These are phyloP conservation scores for Origma solitaria DNA, from an alignment of 2,113 vertebrate genomes.

Conservation along the genomic window DNA sequence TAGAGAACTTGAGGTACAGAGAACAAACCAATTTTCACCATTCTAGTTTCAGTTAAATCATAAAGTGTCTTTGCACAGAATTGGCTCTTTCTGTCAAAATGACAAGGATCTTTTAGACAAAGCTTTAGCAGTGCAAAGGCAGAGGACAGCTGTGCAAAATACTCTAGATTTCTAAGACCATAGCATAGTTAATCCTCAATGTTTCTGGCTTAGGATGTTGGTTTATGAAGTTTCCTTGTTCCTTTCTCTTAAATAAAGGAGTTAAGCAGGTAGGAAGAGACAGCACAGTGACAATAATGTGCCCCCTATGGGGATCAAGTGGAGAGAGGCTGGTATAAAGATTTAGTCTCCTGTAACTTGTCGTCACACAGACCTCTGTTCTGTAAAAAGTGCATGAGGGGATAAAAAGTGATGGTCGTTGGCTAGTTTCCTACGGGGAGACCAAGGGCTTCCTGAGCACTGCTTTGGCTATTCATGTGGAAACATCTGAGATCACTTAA, in stretches of 20 bases:
- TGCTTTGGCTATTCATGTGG: neutral
- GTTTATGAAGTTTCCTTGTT: neutral
- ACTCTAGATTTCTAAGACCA: neutral
- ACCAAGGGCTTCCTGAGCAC: neutral
- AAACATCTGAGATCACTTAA: neutral
- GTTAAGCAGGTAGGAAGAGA: neutral
- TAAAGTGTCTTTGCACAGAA: slow-evolving; percentile 24
- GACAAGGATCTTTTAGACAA: slow-evolving; percentile 8
- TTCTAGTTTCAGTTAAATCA: slow-evolving; percentile 10
- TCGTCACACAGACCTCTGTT: neutral
- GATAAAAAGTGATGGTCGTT: neutral
- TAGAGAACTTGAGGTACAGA: slow-evolving; percentile 14
- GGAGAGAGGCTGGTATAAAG: neutral
- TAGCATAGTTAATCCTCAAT: neutral
- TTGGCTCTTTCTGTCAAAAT: slow-evolving; percentile 31
- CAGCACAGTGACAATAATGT: neutral
- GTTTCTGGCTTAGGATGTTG: neutral
- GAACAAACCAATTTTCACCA: slow-evolving; percentile 19
- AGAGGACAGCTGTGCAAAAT: neutral
- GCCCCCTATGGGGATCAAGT: accelerated
- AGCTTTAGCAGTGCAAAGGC: neutral
- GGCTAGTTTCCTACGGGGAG: neutral
- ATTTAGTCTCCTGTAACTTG: neutral
- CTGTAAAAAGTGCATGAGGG: neutral
- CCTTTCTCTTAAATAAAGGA: neutral